Conservation (phyloP, 2,797 vertebrate species). For the Mormyrops attenuatus region DNA sequence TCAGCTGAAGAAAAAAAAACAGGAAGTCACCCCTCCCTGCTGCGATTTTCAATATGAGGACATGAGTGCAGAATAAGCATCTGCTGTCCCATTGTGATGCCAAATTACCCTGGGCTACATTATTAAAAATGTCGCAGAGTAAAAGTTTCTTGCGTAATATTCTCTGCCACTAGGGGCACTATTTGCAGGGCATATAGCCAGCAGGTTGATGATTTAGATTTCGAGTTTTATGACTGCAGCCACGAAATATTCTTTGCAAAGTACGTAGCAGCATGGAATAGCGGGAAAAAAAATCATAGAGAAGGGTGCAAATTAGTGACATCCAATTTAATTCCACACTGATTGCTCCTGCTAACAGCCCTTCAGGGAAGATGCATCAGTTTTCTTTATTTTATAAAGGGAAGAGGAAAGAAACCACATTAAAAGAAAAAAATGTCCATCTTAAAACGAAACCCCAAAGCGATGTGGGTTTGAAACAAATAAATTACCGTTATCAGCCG, state of each 20-base stretch:
- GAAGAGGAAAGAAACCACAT: background rate
- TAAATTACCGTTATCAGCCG: background rate
- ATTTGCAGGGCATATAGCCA: constrained; percentile 17
- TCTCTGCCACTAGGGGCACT: constrained; percentile 26
- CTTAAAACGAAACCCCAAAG: background rate
- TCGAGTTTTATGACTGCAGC: constrained; percentile 21
- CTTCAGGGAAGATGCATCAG: constrained; percentile 36
- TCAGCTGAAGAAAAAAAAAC: constrained; percentile 33
- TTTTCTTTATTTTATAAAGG: background rate
- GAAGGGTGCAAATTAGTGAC: constrained; percentile 14
- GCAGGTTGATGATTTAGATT: constrained; percentile 5
- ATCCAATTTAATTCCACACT: constrained; percentile 24
- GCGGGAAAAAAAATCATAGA: background rate
- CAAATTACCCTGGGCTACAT: constrained; percentile 26
- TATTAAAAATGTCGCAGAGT: constrained; percentile 31
- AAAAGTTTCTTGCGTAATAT: constrained; percentile 19
- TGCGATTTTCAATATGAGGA: constrained; percentile 30
- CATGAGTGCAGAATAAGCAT: constrained; percentile 40
- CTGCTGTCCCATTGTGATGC: constrained; percentile 37
- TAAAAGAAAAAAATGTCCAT: background rate
- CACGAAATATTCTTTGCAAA: constrained; percentile 18
- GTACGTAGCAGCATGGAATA: background rate
- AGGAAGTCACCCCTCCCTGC: constrained; percentile 29
- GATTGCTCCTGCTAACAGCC: constrained; percentile 34
- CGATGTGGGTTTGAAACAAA: background rate